phyloP scores from a whole-genome alignment of 2,888 invertebrate genomes.

The Aricia artaxerxes region DNA sequence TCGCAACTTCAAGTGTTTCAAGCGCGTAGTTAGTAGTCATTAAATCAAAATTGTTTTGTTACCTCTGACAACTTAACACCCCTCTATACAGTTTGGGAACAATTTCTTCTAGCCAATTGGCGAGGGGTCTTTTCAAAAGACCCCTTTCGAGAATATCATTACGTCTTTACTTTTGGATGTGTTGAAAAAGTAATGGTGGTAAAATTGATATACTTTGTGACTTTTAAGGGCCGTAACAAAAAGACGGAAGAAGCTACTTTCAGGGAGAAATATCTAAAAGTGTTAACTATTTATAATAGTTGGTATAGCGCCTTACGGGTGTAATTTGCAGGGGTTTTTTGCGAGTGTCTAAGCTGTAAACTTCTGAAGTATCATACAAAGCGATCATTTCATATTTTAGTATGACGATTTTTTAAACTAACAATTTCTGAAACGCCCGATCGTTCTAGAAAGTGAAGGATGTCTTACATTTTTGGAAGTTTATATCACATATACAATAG shows the following conservation, averaged over 20 bases:
- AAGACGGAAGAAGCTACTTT: neutral
- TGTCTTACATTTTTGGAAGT: too few relatives aligned
- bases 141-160: neutral
- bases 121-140: conserved; percentile 4
- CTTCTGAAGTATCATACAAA: too few relatives aligned
- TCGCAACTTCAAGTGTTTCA: conserved; percentile 4
- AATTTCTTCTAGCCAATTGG: neutral
- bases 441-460: too few relatives aligned
- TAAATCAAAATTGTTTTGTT: conserved; percentile 19
- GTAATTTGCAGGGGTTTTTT: too few relatives aligned
- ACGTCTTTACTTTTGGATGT: conserved; percentile 14
- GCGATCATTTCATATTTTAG: too few relatives aligned
- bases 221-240: neutral
- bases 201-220: conserved; percentile 16
- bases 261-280: neutral
- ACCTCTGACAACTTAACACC: neutral
- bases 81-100: neutral
- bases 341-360: too few relatives aligned
- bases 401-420: too few relatives aligned
- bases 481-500: too few relatives aligned
- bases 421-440: too few relatives aligned
- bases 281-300: neutral
- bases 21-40: conserved; percentile 8
- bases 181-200: conserved; percentile 9
- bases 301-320: neutral